Evolutionary conservation across 2,113 vertebrate genomes (phyloP), one percentile per base, ranked within the genome.

Genomic region (Alligator mississippiensis): DNA sequence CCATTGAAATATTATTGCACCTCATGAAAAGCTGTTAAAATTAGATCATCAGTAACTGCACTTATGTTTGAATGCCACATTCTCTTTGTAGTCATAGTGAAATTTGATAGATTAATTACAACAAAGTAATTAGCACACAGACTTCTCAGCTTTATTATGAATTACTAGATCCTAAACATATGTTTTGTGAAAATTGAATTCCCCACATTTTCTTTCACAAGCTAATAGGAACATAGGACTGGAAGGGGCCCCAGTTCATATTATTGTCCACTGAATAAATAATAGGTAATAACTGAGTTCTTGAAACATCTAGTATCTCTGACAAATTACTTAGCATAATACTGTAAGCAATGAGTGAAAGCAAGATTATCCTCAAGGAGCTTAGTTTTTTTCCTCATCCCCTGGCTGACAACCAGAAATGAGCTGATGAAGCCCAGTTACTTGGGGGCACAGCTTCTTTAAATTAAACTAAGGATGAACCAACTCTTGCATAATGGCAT

Each of bases 331-430:
- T 25, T 54, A 34, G 3, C 75, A 21, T 70, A 80, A 87, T 12
- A 5, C 55, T 57, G 22, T 75, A 34, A 34, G 34, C 6, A 0
- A 8, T 62, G 68, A 27, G 21, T 77, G 54, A 94, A 89, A 0
- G 0, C n/a, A 85, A 75, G 24, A 55, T 30, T 70, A 92, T 82
- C 84, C 87, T 89, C 60, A 86, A 93, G 84, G 86, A 89, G 47
- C 60, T 76, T 68, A 80, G 82, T 66, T 91, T 89, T 93, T 66
- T 88, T 93, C 62, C 80, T 92, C 85, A 72, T 85, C 17, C 13
- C n/a, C 81, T 92, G 91, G 89, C 81, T 77, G 38, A 84, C 60
- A 93, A 95, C 95, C 77, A 92, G 80, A 95, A 90, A 60, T 11
- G 30, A 94, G 34, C 75, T 81, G 81, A 92, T 72, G 84, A 88